Percentiles rank a stretch among this genome's conserved stretches.
phyloP scores from a whole-genome alignment of 2,113 vertebrate genomes.

The Hypomesus transpacificus region DNA sequence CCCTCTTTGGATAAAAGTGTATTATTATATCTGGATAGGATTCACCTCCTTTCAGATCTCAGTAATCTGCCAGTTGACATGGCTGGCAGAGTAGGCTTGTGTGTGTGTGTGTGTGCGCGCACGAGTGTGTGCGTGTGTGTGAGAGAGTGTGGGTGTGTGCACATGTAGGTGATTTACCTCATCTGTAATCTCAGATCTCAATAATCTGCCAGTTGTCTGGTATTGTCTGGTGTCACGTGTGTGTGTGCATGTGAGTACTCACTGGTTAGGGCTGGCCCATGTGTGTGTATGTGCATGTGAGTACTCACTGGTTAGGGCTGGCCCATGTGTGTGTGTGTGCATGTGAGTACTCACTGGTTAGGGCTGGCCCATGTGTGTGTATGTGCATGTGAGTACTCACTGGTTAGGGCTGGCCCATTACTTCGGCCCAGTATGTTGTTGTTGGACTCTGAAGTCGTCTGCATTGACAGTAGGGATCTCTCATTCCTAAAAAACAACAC shows the following conservation, averaged over 20 bases:
- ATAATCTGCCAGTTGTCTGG: neutral
- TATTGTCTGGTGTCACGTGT: neutral
- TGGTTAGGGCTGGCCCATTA: conserved; percentile 21
- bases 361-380: neutral
- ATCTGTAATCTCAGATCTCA: neutral
- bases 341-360: neutral
- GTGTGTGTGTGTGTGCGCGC: conserved; percentile 1
- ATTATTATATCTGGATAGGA: neutral
- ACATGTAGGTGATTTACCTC: neutral
- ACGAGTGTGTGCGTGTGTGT: conserved; percentile 6
- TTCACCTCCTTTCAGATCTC: too few species aligned
- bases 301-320: conserved; percentile 52
- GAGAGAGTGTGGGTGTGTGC: conserved; percentile 5
- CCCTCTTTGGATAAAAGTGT: neutral
- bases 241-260: conserved; percentile 1
- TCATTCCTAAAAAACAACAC: conserved; percentile 46
- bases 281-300: neutral
- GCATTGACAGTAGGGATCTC: conserved; percentile 31
- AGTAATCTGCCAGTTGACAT: neutral
- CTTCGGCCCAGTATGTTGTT: conserved; percentile 56
- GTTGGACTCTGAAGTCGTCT: conserved; percentile 56
- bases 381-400: conserved; percentile 46
- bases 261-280: too few species aligned
- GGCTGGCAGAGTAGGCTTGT: neutral
- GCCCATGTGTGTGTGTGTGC: conserved; percentile 12